These are phyloP conservation scores for Xylocampa areola DNA, from an alignment of 2,888 invertebrate species.

Conservation along the genomic window DNA sequence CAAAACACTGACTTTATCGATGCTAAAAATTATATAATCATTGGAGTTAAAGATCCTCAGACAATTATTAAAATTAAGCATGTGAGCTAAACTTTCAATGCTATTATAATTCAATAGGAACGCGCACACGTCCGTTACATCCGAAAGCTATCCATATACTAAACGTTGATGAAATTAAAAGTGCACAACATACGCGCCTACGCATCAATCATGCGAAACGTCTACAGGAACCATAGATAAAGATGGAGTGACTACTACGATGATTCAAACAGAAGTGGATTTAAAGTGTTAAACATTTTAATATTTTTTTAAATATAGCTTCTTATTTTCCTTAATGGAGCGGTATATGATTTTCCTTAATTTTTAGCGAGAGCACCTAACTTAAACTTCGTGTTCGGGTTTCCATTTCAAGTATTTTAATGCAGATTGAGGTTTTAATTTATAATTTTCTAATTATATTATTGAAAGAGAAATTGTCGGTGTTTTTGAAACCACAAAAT, in stretches of 20 bases:
- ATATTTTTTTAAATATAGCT: no score
- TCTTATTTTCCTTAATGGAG: slow-evolving; percentile 15
- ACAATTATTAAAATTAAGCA: slow-evolving; percentile 18
- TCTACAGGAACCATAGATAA: slow-evolving; percentile 71
- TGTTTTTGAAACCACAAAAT: slow-evolving; percentile 5
- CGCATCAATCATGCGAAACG: slow-evolving; percentile 66
- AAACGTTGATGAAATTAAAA: slow-evolving; percentile 68
- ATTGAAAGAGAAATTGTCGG: slow-evolving; percentile 1
- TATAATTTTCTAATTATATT: not conserved
- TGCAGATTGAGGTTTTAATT: no score
- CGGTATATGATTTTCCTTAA: slow-evolving; percentile 9
- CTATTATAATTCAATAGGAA: slow-evolving; percentile 36
- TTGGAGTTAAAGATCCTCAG: slow-evolving; percentile 44
- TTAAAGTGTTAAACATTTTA: no score
- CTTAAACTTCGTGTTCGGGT: no score
- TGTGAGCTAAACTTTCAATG: slow-evolving; percentile 1
- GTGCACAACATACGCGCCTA: slow-evolving; percentile 66
- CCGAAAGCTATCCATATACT: slow-evolving; percentile 69
- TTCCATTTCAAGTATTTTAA: no score
- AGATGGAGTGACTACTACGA: slow-evolving; percentile 58
- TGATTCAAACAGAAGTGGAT: slow-evolving; percentile 62
- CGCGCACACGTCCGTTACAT: slow-evolving; percentile 66
- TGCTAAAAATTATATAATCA: slow-evolving; percentile 41
- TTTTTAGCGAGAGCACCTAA: no score
- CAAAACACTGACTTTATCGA: slow-evolving; percentile 74